Base-by-base conservation (phyloP, 35 echinoderm and acorn worm species). In the Chiridota heheva region DNA sequence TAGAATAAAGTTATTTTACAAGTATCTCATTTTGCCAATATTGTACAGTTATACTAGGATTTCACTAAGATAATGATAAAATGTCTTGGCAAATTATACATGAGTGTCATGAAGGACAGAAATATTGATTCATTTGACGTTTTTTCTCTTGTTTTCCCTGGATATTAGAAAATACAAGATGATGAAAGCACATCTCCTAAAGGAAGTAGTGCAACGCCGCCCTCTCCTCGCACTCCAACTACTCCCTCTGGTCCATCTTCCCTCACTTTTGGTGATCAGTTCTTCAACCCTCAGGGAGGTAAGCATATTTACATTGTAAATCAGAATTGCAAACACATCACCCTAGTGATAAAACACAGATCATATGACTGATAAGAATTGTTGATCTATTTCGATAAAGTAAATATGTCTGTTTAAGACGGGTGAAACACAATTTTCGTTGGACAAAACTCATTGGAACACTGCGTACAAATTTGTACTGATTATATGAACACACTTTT, bases 211-310 rank as follows among this genome's bases (percentile, higher is more conserved):
- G 90, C 84, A 15, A 82, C 84, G 8, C 90, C 90, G 12, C 90
- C 90, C 1, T 92, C 90, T 8, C 90, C 90, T 4, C 58, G 84
- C 36, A 92, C 90, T 53, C 90, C 90, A 7, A 92, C 90, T 29
- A 92, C 84, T 26, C 83, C 84, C 27, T 82, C 74, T 27, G 70
- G 48, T 22, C 75, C 37, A 17, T 81, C 82, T 5, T 56, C 49
- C 13, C 30, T 87, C 65, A 73, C 63, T 64, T 78, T 78, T 27
- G 49, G 7, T 18, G 75, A 78, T 57, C 33, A 37, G 26, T 78
- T 78, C 47, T n/a, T n/a, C n/a, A n/a, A 2, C 40, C 31, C 24
- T 74, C 3, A 16, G 25, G 20, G 70, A 47, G 44, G 38, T 58
- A 60, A 57, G 62, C 5, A 61, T 58, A 12, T 49, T 49, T 78